These are phyloP conservation scores for Felis chaus DNA, from an alignment of 2,113 vertebrate species.

Conservation along the genomic window DNA sequence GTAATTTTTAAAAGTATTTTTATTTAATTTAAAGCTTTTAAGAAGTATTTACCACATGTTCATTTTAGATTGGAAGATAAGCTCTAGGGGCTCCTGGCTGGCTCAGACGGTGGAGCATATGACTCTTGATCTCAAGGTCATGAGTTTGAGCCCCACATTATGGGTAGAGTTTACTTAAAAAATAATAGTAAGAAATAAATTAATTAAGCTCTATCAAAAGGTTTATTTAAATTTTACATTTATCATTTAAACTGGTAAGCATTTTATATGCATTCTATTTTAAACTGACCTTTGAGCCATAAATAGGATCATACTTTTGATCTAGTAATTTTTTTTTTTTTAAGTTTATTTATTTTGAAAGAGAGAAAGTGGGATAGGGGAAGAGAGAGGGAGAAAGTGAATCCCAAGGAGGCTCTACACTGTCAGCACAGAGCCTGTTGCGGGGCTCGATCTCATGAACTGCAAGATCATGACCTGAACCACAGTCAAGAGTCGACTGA, in stretches of 20 bases:
- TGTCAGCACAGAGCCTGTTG: too few relatives aligned
- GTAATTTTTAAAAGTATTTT: background rate
- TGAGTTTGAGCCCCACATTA: too few relatives aligned
- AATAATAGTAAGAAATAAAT: too few relatives aligned
- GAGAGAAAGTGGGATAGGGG: too few relatives aligned
- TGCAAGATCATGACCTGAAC: too few relatives aligned
- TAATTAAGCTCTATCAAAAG: background rate
- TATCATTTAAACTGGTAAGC: conserved; percentile 5
- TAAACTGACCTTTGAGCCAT: background rate
- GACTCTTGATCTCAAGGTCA: too few relatives aligned
- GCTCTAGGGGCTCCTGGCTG: background rate
- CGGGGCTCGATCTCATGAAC: too few relatives aligned
- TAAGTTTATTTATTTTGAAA: too few relatives aligned
- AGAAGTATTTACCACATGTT: background rate
- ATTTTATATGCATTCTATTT: conserved; percentile 11
- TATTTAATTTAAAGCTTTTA: conserved; percentile 32
- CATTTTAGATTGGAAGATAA: conserved; percentile 33
- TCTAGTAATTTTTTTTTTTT: background rate
- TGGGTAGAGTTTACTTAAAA: too few relatives aligned
- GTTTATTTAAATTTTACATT: background rate
- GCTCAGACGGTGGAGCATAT: background rate
- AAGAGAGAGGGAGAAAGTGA: too few relatives aligned
- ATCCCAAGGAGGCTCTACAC: too few relatives aligned
- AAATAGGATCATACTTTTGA: background rate
- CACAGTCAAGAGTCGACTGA: too few relatives aligned